phyloP scores from a whole-genome alignment of 2,113 vertebrate genomes.

The Ranitomeya imitator region DNA sequence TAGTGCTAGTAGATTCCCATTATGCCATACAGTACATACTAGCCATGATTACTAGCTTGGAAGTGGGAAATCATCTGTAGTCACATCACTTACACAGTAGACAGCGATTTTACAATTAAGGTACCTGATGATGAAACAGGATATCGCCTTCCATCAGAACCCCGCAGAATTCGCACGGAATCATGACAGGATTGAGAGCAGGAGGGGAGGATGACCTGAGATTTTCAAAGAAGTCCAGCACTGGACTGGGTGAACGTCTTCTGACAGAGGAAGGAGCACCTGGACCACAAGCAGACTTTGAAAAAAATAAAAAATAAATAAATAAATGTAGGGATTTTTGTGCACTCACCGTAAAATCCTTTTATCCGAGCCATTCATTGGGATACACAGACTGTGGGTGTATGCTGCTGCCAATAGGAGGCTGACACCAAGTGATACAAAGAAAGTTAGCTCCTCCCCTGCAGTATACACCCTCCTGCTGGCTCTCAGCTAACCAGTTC shows the following conservation, averaged over 20 bases:
- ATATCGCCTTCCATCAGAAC: constrained; percentile 86
- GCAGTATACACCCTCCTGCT: too few relatives aligned
- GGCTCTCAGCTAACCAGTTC: too few relatives aligned
- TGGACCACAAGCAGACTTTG: constrained; percentile 78
- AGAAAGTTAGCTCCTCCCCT: too few relatives aligned
- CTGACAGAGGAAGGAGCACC: constrained; percentile 84
- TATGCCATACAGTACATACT: too few relatives aligned
- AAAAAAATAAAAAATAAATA: constrained; percentile 12
- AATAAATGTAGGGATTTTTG: neutral
- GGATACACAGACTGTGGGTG: too few relatives aligned
- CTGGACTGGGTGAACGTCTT: constrained; percentile 67
- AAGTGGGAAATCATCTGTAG: neutral
- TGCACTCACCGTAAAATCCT: too few relatives aligned
- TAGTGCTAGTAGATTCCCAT: too few relatives aligned
- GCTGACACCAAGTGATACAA: too few relatives aligned
- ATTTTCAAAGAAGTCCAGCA: constrained; percentile 50
- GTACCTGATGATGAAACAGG: constrained; percentile 94
- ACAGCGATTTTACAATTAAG: neutral
- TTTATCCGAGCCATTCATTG: too few relatives aligned
- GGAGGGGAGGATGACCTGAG: constrained; percentile 68
- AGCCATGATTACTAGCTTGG: neutral
- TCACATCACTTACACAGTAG: neutral
- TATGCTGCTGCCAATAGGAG: too few relatives aligned
- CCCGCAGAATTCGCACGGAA: constrained; percentile 96
- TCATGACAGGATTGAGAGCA: constrained; percentile 71